Evolutionary conservation across 1,140 invertebrate genomes (phyloP).

Genomic region (Monochamus saltuarius): DNA sequence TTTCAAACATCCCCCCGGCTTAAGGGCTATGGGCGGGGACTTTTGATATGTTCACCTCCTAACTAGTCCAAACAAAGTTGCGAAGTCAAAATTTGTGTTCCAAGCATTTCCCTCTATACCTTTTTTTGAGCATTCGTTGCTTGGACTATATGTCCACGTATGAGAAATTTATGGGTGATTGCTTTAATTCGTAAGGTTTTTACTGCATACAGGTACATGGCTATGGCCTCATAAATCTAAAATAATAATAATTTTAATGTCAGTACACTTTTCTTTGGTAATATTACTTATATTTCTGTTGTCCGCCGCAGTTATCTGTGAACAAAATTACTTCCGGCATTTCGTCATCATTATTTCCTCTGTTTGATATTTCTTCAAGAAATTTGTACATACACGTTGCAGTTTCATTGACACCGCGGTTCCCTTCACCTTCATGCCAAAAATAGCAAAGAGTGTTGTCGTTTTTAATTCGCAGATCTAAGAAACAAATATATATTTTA

Average conservation of each 20-base stretch:
- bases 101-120: no score
- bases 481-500: no score
- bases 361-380: conserved; percentile 23
- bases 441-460: conserved; percentile 43
- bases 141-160: conserved; percentile 43
- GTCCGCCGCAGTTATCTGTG: conserved; percentile 49
- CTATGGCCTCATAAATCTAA: conserved; percentile 43
- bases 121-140: no score
- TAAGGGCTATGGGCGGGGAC: no score
- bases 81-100: no score
- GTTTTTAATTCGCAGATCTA: conserved; percentile 37
- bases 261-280: neutral
- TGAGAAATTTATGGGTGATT: conserved; percentile 45
- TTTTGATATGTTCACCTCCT: no score
- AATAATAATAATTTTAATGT: neutral
- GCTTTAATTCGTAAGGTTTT: conserved; percentile 34
- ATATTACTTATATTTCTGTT: conserved; percentile 47
- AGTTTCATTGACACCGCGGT: conserved; percentile 51
- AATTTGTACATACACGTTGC: conserved; percentile 28
- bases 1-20: no score
- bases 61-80: no score
- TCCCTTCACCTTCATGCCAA: conserved; percentile 52
- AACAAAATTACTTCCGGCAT: conserved; percentile 40
- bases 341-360: neutral
- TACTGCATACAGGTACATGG: conserved; percentile 45